A percentile compares a stretch with the other conserved stretches of the same genome.
phyloP scores from a whole-genome alignment of 2,113 vertebrate genomes.

The Edolisoma coerulescens region DNA sequence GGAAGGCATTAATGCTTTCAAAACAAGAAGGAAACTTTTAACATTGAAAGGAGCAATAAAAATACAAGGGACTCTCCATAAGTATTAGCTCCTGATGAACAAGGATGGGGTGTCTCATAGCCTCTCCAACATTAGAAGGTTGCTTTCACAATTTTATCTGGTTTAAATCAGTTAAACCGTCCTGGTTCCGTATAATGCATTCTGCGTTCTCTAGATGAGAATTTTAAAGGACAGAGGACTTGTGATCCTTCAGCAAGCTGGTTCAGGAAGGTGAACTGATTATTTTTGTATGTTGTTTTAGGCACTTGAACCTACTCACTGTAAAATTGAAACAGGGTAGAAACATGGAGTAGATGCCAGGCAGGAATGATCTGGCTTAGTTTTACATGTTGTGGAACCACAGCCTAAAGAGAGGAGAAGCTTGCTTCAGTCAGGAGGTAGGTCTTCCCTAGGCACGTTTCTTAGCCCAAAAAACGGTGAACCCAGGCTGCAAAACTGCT shows the following conservation, averaged over 20 bases:
- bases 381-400: background rate
- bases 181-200: fast-evolving
- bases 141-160: background rate
- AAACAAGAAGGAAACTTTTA: background rate
- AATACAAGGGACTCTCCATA: background rate
- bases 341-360: background rate
- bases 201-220: background rate
- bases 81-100: background rate
- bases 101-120: background rate
- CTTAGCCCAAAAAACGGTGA: background rate
- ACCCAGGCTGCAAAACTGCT: background rate
- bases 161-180: background rate
- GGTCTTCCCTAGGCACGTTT: background rate
- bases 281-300: background rate
- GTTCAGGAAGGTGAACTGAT: background rate
- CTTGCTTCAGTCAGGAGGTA: background rate
- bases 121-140: background rate
- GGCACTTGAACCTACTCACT: background rate
- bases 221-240: background rate
- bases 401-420: background rate
- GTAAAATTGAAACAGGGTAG: background rate
- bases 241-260: background rate
- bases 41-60: background rate
- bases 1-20: background rate
- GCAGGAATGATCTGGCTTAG: background rate